Percentiles rank a stretch among this genome's conserved stretches.
These are phyloP conservation scores for Heliconius hortense DNA, from an alignment of 2,888 invertebrate species.

Conservation along the genomic window DNA sequence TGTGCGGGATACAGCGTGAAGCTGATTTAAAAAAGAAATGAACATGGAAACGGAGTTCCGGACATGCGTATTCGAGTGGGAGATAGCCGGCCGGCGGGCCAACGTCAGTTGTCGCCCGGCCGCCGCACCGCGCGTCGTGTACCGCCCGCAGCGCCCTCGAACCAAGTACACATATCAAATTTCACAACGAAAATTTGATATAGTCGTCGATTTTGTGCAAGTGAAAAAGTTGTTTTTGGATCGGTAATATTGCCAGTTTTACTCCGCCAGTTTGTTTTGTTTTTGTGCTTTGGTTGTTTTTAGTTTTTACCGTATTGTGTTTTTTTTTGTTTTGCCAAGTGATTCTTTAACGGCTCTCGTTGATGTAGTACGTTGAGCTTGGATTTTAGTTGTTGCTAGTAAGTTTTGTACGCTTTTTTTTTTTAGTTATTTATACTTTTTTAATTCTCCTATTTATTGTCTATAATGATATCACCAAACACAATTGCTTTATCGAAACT, in stretches of 20 bases:
- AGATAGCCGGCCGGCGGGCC: conserved; percentile 58
- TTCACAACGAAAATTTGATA: conserved; percentile 80
- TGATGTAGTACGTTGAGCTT: conserved; percentile 61
- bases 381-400: conserved; percentile 47
- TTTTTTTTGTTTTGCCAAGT: conserved; percentile 70
- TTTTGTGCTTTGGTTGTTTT: conserved; percentile 49
- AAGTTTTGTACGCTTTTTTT: conserved; percentile 44
- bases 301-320: conserved; percentile 63
- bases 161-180: conserved; percentile 77
- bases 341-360: conserved; percentile 62
- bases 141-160: conserved; percentile 44
- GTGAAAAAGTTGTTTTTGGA: conserved; percentile 66
- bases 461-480: conserved; percentile 65
- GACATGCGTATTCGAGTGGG: conserved; percentile 77
- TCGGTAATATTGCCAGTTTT: conserved; percentile 58
- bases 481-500: conserved; percentile 73
- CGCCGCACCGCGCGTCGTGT: conserved; percentile 64
- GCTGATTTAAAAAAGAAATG: conserved; percentile 25
- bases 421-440: conserved; percentile 42
- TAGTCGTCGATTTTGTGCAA: conserved; percentile 74
- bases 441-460: conserved; percentile 47
- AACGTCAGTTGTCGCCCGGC: conserved; percentile 72
- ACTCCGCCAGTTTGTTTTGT: conserved; percentile 48
- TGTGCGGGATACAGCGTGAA: too few species aligned
- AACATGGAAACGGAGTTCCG: conserved; percentile 53